phyloP scores from a whole-genome alignment of 2,797 vertebrate species.

The Phalanger gymnotis region DNA sequence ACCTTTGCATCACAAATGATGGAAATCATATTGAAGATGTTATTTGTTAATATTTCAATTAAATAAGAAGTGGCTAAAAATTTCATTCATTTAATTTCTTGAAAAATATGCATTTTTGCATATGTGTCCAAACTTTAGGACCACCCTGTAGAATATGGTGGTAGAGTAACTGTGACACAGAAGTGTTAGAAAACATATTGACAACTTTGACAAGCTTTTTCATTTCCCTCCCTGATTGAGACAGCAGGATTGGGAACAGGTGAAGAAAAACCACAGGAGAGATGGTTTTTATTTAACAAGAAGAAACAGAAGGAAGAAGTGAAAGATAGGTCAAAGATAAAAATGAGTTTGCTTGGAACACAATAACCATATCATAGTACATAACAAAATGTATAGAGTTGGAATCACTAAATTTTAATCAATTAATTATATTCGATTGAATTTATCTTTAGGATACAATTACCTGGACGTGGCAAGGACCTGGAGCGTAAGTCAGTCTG shows the following conservation, averaged over 20 bases:
- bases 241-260: neutral
- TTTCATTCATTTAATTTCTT: too few relatives aligned
- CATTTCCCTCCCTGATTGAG: neutral
- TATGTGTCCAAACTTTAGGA: too few relatives aligned
- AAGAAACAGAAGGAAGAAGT: neutral
- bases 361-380: neutral
- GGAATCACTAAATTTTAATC: neutral
- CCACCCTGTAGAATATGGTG: neutral
- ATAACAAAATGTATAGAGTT: neutral
- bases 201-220: neutral
- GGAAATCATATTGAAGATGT: too few relatives aligned
- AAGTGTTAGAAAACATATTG: neutral
- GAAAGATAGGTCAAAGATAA: neutral
- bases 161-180: neutral
- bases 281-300: neutral
- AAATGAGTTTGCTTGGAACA: neutral
- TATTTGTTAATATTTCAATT: too few relatives aligned
- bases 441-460: constrained; percentile 91
- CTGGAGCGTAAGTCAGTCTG: constrained; percentile 93
- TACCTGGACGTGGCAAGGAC: constrained; percentile 99
- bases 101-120: too few relatives aligned
- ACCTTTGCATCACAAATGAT: too few relatives aligned
- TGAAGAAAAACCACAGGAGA: neutral
- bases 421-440: neutral
- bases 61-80: too few relatives aligned